A percentile compares a stretch with the other conserved stretches of the same genome.
These are phyloP conservation scores for Cantharis rufa DNA, from an alignment of 2,888 invertebrate species.

Conservation along the genomic window DNA sequence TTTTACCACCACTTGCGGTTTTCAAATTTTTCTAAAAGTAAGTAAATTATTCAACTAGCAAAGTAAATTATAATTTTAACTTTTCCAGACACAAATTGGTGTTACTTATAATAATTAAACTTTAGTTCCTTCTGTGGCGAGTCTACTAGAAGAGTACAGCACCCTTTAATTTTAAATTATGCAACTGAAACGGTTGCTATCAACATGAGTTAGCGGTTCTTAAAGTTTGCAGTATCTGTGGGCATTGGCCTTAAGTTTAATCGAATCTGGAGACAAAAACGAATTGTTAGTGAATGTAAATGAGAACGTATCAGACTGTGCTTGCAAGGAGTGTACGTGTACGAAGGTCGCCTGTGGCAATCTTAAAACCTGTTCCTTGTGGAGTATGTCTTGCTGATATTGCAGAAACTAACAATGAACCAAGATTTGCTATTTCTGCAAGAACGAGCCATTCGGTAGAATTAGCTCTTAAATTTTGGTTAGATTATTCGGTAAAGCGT, in stretches of 20 bases:
- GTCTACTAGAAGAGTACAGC: not conserved
- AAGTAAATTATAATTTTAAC: not conserved
- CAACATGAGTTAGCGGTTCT: slow-evolving; percentile 33
- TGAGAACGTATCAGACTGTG: slow-evolving; percentile 37
- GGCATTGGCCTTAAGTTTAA: slow-evolving; percentile 45
- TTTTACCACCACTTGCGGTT: slow-evolving; percentile 1
- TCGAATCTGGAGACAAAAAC: slow-evolving; percentile 46
- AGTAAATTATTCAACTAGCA: not conserved
- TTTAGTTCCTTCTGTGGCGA: not conserved
- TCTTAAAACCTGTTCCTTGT: slow-evolving; percentile 36
- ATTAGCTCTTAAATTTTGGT: not conserved
- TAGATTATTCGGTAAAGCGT: slow-evolving; percentile 6
- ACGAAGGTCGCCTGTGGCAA: slow-evolving; percentile 38
- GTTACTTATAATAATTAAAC: not conserved
- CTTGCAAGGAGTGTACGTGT: slow-evolving; percentile 35
- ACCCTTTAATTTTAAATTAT: not conserved
- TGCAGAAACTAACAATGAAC: slow-evolving; percentile 30
- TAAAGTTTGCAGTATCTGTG: slow-evolving; percentile 37
- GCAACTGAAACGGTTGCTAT: slow-evolving; percentile 2
- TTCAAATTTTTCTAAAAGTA: not conserved
- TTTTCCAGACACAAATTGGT: not conserved
- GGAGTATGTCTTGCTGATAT: slow-evolving; percentile 36
- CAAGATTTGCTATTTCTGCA: slow-evolving; percentile 18
- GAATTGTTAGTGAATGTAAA: slow-evolving; percentile 45
- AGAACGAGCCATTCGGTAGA: slow-evolving; percentile 7